phyloP scores from a whole-genome alignment of 2,888 invertebrate genomes.

The Sarcophaga rosellei region DNA sequence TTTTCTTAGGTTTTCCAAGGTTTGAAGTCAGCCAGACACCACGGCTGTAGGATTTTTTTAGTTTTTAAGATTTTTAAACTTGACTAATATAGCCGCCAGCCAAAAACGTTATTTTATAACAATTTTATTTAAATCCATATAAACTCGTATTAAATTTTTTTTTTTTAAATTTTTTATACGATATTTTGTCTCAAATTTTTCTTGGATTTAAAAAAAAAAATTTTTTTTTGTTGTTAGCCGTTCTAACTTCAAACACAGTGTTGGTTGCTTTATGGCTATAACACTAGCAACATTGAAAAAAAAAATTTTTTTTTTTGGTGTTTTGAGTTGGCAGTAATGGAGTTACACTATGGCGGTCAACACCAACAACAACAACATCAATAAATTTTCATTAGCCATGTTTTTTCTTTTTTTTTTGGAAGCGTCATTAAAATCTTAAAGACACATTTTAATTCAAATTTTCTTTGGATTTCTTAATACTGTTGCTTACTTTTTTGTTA shows the following conservation, averaged over 20 bases:
- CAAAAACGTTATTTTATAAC: not conserved
- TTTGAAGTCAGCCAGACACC: constrained; percentile 65
- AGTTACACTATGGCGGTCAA: no score
- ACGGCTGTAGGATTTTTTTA: constrained; percentile 50
- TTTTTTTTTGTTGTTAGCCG: no score
- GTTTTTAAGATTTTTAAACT: not conserved
- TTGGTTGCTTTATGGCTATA: no score
- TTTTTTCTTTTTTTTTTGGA: not conserved
- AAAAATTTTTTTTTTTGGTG: no score
- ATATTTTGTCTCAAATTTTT: no score
- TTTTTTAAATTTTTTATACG: no score
- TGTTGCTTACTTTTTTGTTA: constrained; percentile 9
- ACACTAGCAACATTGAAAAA: no score
- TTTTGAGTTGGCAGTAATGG: no score
- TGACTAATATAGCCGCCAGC: not conserved
- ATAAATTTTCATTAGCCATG: not conserved
- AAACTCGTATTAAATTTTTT: no score
- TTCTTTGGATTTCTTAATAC: not conserved
- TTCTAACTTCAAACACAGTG: no score
- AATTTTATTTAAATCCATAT: not conserved
- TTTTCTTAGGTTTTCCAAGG: not conserved
- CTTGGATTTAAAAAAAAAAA: no score
- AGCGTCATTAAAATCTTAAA: not conserved
- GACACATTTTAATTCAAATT: not conserved
- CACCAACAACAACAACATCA: not conserved